These are phyloP conservation scores for Rhegmatorhina hoffmannsi DNA, from an alignment of 2,113 vertebrate species.

Conservation along the genomic window DNA sequence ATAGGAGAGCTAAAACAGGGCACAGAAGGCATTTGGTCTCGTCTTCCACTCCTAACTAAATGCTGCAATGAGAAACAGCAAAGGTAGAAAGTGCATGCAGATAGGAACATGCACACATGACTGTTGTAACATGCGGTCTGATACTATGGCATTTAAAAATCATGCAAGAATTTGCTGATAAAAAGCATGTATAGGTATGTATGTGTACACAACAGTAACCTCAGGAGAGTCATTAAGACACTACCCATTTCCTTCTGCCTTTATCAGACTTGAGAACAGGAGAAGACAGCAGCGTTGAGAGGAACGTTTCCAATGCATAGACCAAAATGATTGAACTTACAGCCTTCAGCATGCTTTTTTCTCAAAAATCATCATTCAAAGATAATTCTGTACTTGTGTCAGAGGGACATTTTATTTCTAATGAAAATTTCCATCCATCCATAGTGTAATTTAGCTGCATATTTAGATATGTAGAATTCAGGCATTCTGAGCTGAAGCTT, in stretches of 20 bases:
- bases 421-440: not conserved
- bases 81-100: not conserved
- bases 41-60: not conserved
- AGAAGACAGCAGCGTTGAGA: not conserved
- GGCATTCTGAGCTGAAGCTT: not conserved
- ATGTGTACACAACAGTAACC: not conserved
- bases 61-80: not conserved
- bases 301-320: not conserved
- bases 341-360: not conserved
- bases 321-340: not conserved
- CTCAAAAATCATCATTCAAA: not conserved
- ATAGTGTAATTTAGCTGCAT: not conserved
- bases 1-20: not conserved
- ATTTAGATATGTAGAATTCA: not conserved
- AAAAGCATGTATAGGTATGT: not conserved
- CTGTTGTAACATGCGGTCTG: not conserved
- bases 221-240: not conserved
- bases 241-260: not conserved
- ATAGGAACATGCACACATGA: accelerated
- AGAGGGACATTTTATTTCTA: not conserved
- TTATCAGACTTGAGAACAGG: not conserved
- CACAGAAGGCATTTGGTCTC: not conserved
- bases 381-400: not conserved
- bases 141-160: not conserved
- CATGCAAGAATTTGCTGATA: not conserved